phyloP scores from a whole-genome alignment of 2,113 vertebrate genomes.

The Eolophus roseicapilla region DNA sequence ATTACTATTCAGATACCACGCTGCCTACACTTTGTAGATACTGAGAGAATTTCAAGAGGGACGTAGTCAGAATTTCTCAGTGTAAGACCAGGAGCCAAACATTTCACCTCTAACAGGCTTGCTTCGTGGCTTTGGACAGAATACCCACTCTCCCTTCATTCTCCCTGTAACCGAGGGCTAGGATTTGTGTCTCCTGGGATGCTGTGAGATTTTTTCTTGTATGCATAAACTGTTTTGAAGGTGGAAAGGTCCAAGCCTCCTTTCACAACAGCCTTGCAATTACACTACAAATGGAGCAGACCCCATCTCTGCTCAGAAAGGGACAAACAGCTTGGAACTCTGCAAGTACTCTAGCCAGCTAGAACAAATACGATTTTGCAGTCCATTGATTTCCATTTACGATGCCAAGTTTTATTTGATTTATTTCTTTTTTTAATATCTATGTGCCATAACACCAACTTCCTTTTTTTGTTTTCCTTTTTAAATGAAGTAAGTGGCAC shows the following conservation, averaged over 20 bases:
- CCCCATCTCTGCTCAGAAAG: accelerated
- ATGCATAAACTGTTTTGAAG: background rate
- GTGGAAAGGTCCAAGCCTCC: background rate
- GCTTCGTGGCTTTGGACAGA: background rate
- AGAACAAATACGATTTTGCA: constrained; percentile 61
- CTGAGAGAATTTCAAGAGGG: constrained; percentile 5
- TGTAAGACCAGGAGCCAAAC: background rate
- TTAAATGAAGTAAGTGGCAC: constrained; percentile 16
- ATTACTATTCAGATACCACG: background rate
- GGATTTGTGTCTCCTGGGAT: background rate
- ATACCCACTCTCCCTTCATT: background rate
- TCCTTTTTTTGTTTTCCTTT: background rate
- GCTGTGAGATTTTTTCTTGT: background rate
- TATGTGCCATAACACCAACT: background rate
- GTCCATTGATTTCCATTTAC: constrained; percentile 50
- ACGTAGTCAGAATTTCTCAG: background rate
- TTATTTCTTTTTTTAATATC: constrained; percentile 30
- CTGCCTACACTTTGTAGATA: background rate
- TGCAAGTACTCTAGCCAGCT: background rate
- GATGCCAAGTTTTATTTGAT: constrained; percentile 41
- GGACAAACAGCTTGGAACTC: constrained; percentile 6
- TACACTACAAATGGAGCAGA: background rate
- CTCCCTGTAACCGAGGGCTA: background rate
- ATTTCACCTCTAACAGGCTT: background rate
- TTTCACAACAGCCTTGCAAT: background rate